Evolutionary conservation across 1,140 invertebrate species (phyloP).

Genomic region (Heliconius congener): DNA sequence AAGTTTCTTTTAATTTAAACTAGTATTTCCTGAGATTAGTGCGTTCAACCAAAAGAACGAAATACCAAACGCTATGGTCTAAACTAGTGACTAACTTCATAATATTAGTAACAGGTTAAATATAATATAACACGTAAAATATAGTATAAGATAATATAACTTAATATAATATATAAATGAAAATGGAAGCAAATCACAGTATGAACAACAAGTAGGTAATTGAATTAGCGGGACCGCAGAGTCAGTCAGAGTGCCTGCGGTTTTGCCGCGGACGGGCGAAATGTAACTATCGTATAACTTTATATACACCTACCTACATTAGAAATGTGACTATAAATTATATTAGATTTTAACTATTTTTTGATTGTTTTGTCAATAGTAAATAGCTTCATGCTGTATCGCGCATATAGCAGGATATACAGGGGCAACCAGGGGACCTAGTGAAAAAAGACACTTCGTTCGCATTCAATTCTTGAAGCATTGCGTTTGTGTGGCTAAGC

Average conservation of each 20-base stretch:
- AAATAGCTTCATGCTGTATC: not conserved
- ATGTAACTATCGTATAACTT: not conserved
- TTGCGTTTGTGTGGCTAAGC: too few species aligned
- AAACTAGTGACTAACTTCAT: too few species aligned
- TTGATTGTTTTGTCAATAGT: not conserved
- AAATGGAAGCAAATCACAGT: constrained; percentile 1
- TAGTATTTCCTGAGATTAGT: not conserved
- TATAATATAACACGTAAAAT: too few species aligned
- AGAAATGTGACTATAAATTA: not conserved
- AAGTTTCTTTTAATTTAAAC: not conserved
- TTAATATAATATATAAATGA: not conserved
- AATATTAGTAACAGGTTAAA: too few species aligned
- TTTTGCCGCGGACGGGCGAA: not conserved
- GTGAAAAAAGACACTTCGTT: too few species aligned
- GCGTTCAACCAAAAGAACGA: not conserved
- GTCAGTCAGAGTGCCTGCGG: not conserved
- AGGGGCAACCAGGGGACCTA: too few species aligned
- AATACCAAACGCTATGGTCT: too few species aligned
- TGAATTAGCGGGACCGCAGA: constrained; percentile 10
- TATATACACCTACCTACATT: not conserved
- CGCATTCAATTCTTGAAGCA: too few species aligned
- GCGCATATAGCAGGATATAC: too few species aligned
- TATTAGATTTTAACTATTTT: not conserved
- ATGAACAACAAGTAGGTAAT: constrained; percentile 9
- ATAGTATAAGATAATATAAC: not conserved